Conservation (phyloP, 2,888 invertebrate genomes). For the Sipunculus nudus region DNA sequence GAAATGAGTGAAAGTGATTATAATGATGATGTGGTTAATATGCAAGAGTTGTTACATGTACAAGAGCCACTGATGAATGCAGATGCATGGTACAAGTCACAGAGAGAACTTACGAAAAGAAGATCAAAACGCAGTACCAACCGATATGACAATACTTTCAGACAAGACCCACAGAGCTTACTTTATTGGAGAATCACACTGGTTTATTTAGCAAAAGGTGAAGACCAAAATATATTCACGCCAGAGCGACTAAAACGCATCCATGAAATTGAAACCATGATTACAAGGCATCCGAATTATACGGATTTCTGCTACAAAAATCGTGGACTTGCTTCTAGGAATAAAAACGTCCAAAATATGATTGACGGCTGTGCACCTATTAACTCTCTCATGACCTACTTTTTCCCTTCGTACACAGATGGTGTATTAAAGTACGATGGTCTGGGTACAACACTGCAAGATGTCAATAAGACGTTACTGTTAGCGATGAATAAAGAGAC, state of each 20-base stretch:
- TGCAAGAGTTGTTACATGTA: no score
- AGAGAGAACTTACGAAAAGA: background rate
- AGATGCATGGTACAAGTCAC: no score
- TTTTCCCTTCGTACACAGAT: slow-evolving; percentile 51
- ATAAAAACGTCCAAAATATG: slow-evolving; percentile 42
- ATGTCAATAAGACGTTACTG: slow-evolving; percentile 52
- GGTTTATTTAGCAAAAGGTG: slow-evolving; percentile 51
- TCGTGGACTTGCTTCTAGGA: slow-evolving; percentile 11
- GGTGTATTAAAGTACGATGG: slow-evolving; percentile 53
- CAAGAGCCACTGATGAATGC: no score
- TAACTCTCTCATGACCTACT: slow-evolving; percentile 58
- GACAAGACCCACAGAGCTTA: slow-evolving; percentile 21
- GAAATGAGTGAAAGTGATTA: no score
- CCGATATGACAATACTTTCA: background rate
- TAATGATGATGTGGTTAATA: no score
- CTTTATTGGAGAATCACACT: slow-evolving; percentile 47
- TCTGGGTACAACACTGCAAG: slow-evolving; percentile 47
- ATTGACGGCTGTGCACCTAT: slow-evolving; percentile 53
- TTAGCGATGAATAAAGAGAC: slow-evolving; percentile 54
- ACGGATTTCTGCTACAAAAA: slow-evolving; percentile 55
- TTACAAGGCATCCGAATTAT: slow-evolving; percentile 48
- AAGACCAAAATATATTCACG: slow-evolving; percentile 55
- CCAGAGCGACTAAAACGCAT: slow-evolving; percentile 48
- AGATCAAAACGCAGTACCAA: background rate
- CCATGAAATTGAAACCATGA: slow-evolving; percentile 52